A percentile compares a stretch with the other conserved stretches of the same genome.
Evolutionary conservation across 2,888 invertebrate species (phyloP).

Genomic region (Hydriomena furcata): DNA sequence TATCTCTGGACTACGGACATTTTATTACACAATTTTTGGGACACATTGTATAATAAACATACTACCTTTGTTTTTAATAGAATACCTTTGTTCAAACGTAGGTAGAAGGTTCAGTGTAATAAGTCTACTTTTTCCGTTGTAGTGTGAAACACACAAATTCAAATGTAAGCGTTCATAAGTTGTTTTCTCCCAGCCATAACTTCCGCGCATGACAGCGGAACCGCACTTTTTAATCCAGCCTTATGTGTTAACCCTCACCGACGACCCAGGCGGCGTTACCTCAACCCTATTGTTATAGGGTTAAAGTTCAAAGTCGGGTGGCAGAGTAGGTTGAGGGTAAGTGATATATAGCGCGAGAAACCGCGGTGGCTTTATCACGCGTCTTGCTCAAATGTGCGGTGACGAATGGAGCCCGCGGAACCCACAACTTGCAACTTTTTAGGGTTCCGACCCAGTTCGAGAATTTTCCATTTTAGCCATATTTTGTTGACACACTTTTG

Average conservation of each 20-base stretch:
- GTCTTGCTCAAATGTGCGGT: conserved; percentile 39
- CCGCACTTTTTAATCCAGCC: conserved; percentile 42
- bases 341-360: conserved; percentile 40
- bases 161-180: conserved; percentile 36
- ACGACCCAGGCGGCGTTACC: neutral
- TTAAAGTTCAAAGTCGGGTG: conserved; percentile 12
- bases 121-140: conserved; percentile 21
- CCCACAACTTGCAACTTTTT: conserved; percentile 29
- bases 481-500: conserved; percentile 11
- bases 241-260: conserved; percentile 31
- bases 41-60: no score
- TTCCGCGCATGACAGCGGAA: conserved; percentile 37
- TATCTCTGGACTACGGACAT: no score
- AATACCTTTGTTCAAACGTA: neutral
- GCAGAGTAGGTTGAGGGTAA: conserved; percentile 23
- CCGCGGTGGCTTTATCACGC: conserved; percentile 42
- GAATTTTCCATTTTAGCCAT: conserved; percentile 13
- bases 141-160: conserved; percentile 31
- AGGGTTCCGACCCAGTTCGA: conserved; percentile 24
- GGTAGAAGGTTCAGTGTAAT: conserved; percentile 15
- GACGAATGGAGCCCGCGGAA: conserved; percentile 35
- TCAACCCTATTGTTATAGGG: neutral
- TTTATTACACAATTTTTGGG: no score
- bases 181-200: conserved; percentile 33
- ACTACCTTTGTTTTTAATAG: neutral